These are phyloP conservation scores for Cryptomyrus ogoouensis DNA, from an alignment of 2,113 vertebrate species.

Conservation along the genomic window DNA sequence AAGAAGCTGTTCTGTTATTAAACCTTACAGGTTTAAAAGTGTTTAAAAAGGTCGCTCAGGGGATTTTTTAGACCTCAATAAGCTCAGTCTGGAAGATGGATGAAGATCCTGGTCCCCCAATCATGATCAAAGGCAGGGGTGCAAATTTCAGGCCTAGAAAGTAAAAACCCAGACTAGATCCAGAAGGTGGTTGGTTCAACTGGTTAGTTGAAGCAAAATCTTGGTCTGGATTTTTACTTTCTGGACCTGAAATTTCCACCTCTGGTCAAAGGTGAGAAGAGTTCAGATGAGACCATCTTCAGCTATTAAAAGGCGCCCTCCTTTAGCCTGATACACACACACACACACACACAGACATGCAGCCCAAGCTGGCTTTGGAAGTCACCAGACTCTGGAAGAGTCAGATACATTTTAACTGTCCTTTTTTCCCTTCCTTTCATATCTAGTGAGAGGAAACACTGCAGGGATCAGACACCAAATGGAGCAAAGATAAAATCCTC, in stretches of 20 bases:
- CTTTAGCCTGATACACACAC: neutral
- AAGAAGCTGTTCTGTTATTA: neutral
- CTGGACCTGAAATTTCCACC: neutral
- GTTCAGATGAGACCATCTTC: neutral
- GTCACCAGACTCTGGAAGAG: neutral
- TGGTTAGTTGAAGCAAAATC: neutral
- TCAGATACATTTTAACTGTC: neutral
- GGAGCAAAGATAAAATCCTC: neutral
- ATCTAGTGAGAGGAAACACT: neutral
- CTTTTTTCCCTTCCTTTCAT: neutral
- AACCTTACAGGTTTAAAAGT: neutral
- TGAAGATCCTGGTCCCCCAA: neutral
- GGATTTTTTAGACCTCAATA: neutral
- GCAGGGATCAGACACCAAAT: neutral
- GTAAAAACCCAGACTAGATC: neutral
- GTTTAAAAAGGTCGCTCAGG: neutral
- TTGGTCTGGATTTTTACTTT: neutral
- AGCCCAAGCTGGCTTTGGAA: neutral
- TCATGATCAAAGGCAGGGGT: neutral
- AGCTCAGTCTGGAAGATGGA: neutral
- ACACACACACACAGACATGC: neutral
- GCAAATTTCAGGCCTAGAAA: neutral
- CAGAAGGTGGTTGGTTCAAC: neutral
- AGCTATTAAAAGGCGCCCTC: neutral
- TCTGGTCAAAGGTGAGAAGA: neutral